Evolutionary conservation across 2,797 vertebrate genomes (phyloP).

Genomic region (Aldrovandia affinis): DNA sequence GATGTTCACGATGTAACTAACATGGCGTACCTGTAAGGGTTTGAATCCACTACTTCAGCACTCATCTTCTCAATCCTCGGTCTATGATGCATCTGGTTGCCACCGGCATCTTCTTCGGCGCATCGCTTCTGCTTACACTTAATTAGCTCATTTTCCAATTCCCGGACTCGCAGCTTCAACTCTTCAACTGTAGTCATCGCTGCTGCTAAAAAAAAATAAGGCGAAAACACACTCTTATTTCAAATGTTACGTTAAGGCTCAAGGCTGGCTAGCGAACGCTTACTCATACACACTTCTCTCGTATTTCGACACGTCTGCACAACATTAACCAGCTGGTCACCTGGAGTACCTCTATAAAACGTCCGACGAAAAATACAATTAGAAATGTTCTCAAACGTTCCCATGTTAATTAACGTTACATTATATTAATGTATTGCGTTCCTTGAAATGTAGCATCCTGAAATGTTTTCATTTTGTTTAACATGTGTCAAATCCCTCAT

Average conservation of each 20-base stretch:
- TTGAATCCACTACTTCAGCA: slow-evolving; percentile 91
- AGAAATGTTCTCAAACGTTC: slow-evolving; percentile 6
- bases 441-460: neutral
- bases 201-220: neutral
- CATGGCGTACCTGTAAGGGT: slow-evolving; percentile 88
- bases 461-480: neutral
- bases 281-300: neutral
- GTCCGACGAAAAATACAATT: slow-evolving; percentile 60
- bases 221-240: neutral
- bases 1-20: neutral
- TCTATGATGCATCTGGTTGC: slow-evolving; percentile 56
- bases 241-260: neutral
- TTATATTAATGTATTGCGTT: neutral
- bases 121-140: slow-evolving; percentile 74
- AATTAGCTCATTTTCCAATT: slow-evolving; percentile 86
- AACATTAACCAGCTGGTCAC: slow-evolving; percentile 51
- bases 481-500: neutral
- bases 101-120: slow-evolving; percentile 56
- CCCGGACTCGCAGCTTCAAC: slow-evolving; percentile 81
- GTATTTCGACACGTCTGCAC: slow-evolving; percentile 69
- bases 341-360: slow-evolving; percentile 46
- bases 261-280: neutral
- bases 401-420: neutral
- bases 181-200: slow-evolving; percentile 77
- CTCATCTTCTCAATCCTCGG: slow-evolving; percentile 88